These are phyloP conservation scores for Laterallus jamaicensis DNA, from an alignment of 2,113 vertebrate species.

Conservation along the genomic window DNA sequence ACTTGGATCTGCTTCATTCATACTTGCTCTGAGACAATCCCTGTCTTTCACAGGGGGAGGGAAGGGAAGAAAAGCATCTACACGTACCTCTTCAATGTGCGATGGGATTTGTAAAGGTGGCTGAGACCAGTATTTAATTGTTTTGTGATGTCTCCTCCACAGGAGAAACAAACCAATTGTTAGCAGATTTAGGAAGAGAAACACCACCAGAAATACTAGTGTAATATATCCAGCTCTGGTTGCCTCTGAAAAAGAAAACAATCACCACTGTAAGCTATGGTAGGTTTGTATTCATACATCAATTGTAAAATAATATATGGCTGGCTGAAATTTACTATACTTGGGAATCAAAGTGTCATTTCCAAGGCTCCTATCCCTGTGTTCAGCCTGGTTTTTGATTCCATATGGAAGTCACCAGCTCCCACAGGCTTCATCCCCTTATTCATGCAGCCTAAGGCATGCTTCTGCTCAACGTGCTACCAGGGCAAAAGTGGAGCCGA, in stretches of 20 bases:
- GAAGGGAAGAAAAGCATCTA: neutral
- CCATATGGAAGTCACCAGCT: neutral
- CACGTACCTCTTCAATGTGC: constrained; percentile 70
- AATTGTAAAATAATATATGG: neutral
- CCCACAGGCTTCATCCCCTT: neutral
- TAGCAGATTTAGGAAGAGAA: rapidly evolving
- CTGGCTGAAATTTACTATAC: neutral
- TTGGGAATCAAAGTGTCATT: neutral
- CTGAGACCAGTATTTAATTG: constrained; percentile 62
- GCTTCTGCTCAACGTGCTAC: neutral
- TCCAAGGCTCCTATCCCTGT: neutral
- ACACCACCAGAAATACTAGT: rapidly evolving
- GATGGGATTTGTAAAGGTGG: constrained; percentile 63
- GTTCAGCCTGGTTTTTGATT: neutral
- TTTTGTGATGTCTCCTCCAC: neutral
- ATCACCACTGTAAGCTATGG: rapidly evolving
- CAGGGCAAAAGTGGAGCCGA: neutral
- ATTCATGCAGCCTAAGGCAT: neutral
- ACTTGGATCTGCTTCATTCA: rapidly evolving
- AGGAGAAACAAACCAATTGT: neutral
- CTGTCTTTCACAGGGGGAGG: neutral
- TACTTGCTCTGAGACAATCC: neutral
- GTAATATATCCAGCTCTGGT: neutral
- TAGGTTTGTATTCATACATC: neutral
- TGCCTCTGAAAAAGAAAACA: neutral